Conservation (phyloP, 2,888 invertebrate species). For the Erebia palarica region DNA sequence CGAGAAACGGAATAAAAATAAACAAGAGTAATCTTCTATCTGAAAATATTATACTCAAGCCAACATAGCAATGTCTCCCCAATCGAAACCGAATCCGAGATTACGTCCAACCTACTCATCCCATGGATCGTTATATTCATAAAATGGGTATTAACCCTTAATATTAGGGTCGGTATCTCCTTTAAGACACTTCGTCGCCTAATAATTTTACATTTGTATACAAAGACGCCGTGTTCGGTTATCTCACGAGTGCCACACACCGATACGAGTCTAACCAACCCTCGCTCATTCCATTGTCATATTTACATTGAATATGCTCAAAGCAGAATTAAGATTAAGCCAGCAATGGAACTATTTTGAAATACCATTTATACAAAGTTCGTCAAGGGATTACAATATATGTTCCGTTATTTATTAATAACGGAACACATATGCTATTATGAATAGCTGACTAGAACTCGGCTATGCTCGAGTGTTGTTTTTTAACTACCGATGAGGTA, state of each 20-base stretch:
- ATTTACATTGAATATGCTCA: constrained; percentile 80
- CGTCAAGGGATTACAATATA: constrained; percentile 20
- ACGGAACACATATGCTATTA: neutral
- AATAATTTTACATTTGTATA: constrained; percentile 76
- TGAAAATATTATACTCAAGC: neutral
- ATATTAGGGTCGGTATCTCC: constrained; percentile 59
- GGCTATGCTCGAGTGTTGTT: no score
- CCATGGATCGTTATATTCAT: constrained; percentile 22
- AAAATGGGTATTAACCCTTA: constrained; percentile 42
- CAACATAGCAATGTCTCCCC: neutral
- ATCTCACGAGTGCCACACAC: constrained; percentile 76
- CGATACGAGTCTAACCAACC: constrained; percentile 71
- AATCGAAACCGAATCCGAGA: constrained; percentile 2
- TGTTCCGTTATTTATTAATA: constrained; percentile 26
- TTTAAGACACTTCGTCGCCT: constrained; percentile 68
- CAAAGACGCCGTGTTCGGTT: constrained; percentile 74
- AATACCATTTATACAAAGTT: constrained; percentile 26
- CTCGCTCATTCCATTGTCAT: constrained; percentile 74
- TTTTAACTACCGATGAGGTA: no score
- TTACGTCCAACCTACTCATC: constrained; percentile 13
- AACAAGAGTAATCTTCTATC: neutral
- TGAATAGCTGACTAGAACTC: no score
- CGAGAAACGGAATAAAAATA: no score
- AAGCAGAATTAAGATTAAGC: constrained; percentile 76
- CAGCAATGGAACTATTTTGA: constrained; percentile 47